These are phyloP conservation scores for Falco columbarius DNA, from an alignment of 2,797 vertebrate species.

Conservation along the genomic window DNA sequence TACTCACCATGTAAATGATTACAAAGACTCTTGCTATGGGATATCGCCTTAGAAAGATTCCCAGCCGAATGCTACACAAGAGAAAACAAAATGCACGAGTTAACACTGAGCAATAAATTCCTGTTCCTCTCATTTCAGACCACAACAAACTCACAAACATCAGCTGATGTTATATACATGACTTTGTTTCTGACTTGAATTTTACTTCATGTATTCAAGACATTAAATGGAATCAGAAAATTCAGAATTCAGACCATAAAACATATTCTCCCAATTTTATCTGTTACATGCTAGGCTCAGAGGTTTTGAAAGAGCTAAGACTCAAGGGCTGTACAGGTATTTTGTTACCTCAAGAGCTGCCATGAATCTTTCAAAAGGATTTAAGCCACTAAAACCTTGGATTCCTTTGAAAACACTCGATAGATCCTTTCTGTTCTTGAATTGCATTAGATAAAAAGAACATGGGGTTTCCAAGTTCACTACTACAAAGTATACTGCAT, in stretches of 20 bases:
- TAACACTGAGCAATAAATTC: background rate
- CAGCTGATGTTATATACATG: background rate
- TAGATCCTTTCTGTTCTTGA: background rate
- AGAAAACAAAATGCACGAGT: background rate
- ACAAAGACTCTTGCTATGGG: slow-evolving; percentile 94
- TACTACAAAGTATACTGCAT: background rate
- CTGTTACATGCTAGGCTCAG: background rate
- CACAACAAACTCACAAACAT: background rate
- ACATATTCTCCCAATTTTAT: background rate
- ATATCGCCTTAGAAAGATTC: slow-evolving; percentile 95
- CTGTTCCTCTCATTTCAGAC: background rate
- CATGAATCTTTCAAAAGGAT: background rate
- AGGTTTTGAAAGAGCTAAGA: background rate
- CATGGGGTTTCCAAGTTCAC: background rate
- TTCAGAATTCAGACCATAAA: background rate
- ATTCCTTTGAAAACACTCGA: background rate
- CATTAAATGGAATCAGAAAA: background rate
- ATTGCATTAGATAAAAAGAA: background rate
- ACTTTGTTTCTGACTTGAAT: background rate
- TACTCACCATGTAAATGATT: slow-evolving; percentile 96
- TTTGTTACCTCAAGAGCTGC: background rate
- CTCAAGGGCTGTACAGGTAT: background rate
- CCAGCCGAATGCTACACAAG: slow-evolving; percentile 89
- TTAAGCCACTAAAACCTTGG: background rate
- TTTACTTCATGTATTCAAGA: background rate